phyloP scores from a whole-genome alignment of 2,113 vertebrate genomes.

The Siphamia tubifer region DNA sequence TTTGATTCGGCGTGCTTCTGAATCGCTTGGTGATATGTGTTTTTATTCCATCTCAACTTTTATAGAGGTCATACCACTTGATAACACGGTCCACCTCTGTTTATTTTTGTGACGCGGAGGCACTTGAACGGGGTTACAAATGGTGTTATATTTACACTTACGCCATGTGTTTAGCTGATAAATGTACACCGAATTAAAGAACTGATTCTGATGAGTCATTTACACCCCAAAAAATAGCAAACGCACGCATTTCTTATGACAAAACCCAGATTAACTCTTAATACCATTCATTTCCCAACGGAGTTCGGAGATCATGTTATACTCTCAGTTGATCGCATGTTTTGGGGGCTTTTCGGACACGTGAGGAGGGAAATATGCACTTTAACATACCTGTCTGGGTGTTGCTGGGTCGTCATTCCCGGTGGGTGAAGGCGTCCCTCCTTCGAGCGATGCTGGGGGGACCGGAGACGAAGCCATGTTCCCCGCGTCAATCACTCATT shows the following conservation, averaged over 20 bases:
- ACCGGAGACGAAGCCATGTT: conserved; percentile 60
- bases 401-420: conserved; percentile 38
- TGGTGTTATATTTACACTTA: rapidly evolving
- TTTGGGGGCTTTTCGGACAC: neutral
- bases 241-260: neutral
- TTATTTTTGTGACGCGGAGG: neutral
- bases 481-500: neutral
- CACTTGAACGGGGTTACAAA: too few relatives aligned
- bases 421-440: conserved; percentile 57
- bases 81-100: rapidly evolving
- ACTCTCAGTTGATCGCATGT: too few relatives aligned
- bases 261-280: neutral
- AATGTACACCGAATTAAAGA: neutral
- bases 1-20: neutral
- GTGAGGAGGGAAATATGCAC: neutral
- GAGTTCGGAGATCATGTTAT: too few relatives aligned
- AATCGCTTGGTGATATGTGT: too few relatives aligned
- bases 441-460: conserved; percentile 51
- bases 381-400: conserved; percentile 45
- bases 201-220: neutral
- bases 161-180: rapidly evolving
- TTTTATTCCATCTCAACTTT: neutral
- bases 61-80: neutral
- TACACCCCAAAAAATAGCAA: too few relatives aligned
- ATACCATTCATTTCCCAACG: neutral